These are phyloP conservation scores for Oriolus oriolus DNA, from an alignment of 2,113 vertebrate genomes.

Conservation along the genomic window DNA sequence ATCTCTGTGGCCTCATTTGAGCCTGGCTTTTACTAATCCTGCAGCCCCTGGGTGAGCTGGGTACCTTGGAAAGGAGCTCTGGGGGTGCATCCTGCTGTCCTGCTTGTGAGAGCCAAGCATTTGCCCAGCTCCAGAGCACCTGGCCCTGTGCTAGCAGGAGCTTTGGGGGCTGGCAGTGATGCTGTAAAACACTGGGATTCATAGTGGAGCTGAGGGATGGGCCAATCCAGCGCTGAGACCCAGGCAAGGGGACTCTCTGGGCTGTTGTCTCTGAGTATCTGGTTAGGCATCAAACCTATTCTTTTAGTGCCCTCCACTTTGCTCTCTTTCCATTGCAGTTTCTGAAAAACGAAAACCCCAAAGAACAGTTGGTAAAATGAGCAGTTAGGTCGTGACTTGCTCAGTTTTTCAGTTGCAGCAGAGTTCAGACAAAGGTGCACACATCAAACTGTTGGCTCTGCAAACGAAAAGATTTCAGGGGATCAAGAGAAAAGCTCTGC, in stretches of 20 bases:
- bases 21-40: neutral
- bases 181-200: neutral
- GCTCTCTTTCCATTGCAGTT: neutral
- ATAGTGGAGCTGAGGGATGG: neutral
- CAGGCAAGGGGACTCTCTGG: neutral
- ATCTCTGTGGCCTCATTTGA: neutral
- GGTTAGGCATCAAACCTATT: neutral
- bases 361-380: neutral
- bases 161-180: neutral
- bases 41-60: neutral
- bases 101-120: neutral
- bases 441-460: neutral
- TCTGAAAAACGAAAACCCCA: neutral
- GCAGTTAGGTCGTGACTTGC: neutral
- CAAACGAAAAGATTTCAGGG: constrained; percentile 13
- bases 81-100: neutral
- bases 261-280: neutral
- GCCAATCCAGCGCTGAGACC: neutral
- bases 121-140: neutral
- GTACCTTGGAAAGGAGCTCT: neutral
- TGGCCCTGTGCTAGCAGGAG: neutral
- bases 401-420: neutral
- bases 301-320: neutral
- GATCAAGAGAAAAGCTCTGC: neutral
- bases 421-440: constrained; percentile 1